These are phyloP conservation scores for Leucoma salicis DNA, from an alignment of 2,888 invertebrate species.

Conservation along the genomic window DNA sequence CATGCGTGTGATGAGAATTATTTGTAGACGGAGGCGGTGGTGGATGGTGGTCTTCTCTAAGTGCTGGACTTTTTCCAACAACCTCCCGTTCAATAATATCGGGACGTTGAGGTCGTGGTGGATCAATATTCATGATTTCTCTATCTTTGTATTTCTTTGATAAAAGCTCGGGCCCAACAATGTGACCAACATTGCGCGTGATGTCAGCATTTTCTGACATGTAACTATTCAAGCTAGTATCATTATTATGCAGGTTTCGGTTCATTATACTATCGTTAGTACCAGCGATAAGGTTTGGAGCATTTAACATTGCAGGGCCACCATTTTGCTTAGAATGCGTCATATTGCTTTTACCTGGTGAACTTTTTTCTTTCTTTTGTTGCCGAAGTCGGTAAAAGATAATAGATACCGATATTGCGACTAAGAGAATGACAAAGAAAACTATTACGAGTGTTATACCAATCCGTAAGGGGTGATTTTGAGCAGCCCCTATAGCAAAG, in stretches of 20 bases:
- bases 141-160: slow-evolving; percentile 95
- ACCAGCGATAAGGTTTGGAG: slow-evolving; percentile 85
- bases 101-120: slow-evolving; percentile 91
- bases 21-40: slow-evolving; percentile 89
- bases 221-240: slow-evolving; percentile 86
- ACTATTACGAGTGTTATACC: slow-evolving; percentile 96
- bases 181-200: slow-evolving; percentile 88
- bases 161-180: slow-evolving; percentile 92
- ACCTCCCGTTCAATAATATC: slow-evolving; percentile 96
- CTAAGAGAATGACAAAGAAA: slow-evolving; percentile 94
- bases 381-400: slow-evolving; percentile 94
- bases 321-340: slow-evolving; percentile 91
- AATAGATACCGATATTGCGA: slow-evolving; percentile 94
- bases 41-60: slow-evolving; percentile 90
- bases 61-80: slow-evolving; percentile 91
- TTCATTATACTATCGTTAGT: slow-evolving; percentile 87
- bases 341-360: slow-evolving; percentile 84
- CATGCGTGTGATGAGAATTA: slow-evolving; percentile 86
- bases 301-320: slow-evolving; percentile 85
- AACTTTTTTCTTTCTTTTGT: slow-evolving; percentile 90
- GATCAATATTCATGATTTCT: slow-evolving; percentile 87
- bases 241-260: slow-evolving; percentile 86
- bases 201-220: slow-evolving; percentile 88
- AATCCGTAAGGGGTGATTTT: slow-evolving; percentile 93
- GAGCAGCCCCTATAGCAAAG: slow-evolving; percentile 88